Conservation (phyloP, 2,888 invertebrate genomes). For the Dolichomitus sp. region DNA sequence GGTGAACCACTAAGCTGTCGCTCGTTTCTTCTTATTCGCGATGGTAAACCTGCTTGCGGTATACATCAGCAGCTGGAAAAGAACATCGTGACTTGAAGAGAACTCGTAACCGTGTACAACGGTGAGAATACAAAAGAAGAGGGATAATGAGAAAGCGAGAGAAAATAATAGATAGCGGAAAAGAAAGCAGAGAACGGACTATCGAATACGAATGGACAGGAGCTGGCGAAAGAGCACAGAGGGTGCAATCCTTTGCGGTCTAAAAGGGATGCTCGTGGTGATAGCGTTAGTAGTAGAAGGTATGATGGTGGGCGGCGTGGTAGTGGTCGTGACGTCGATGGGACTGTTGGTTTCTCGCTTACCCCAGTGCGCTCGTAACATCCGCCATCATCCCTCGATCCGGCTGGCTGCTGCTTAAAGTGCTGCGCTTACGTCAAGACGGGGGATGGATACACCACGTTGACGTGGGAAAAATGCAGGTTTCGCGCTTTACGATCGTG, state of each 20-base stretch:
- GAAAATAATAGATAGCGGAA: slow-evolving; percentile 9
- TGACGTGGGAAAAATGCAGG: slow-evolving; percentile 52
- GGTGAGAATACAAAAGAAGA: background rate
- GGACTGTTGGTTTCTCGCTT: slow-evolving; percentile 27
- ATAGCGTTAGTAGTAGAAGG: background rate
- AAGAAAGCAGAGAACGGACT: background rate
- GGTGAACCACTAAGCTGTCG: slow-evolving; percentile 10
- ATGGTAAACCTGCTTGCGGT: slow-evolving; percentile 8
- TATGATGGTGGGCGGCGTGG: background rate
- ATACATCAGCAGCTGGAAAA: background rate
- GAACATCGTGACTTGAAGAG: background rate
- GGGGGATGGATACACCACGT: slow-evolving; percentile 20
- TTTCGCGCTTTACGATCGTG: slow-evolving; percentile 50
- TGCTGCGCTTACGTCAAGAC: slow-evolving; percentile 18
- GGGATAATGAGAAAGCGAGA: slow-evolving; percentile 19
- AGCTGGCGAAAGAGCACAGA: background rate
- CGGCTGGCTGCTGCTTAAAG: slow-evolving; percentile 12
- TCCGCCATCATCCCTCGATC: background rate
- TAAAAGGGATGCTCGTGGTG: slow-evolving; percentile 1
- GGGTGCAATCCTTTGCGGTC: slow-evolving; percentile 24
- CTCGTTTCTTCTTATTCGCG: slow-evolving; percentile 11
- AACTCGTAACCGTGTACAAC: background rate
- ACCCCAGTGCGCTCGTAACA: slow-evolving; percentile 14
- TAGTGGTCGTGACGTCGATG: slow-evolving; percentile 12
- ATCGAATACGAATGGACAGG: slow-evolving; percentile 16